Conservation (phyloP, 2,113 vertebrate genomes). For the Mystacornis crossleyi region DNA sequence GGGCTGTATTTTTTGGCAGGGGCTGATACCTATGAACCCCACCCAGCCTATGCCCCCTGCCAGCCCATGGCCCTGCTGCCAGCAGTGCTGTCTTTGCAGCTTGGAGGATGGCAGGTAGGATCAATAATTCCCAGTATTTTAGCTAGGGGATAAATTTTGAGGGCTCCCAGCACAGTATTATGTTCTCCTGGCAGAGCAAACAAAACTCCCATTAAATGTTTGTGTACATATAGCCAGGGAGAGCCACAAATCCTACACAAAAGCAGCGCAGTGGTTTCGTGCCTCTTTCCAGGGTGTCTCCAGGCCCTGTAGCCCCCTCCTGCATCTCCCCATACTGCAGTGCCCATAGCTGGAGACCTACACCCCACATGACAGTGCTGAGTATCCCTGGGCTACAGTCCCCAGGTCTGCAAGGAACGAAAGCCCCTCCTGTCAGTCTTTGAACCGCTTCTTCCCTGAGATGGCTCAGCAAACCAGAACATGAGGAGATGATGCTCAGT, state of each 20-base stretch:
- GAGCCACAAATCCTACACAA: not conserved
- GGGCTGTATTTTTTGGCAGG: not conserved
- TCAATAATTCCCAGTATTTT: not conserved
- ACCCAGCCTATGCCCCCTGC: accelerated
- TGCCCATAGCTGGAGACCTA: not conserved
- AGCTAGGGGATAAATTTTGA: not conserved
- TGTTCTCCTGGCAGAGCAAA: not conserved
- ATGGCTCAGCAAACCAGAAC: not conserved
- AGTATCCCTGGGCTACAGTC: not conserved
- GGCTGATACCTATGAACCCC: not conserved
- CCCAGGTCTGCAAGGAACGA: not conserved
- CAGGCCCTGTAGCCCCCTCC: accelerated
- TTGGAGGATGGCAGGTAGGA: not conserved
- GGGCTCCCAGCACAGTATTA: not conserved
- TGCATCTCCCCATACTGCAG: accelerated
- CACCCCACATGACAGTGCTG: not conserved
- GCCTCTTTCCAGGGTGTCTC: not conserved
- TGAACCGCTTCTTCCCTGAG: not conserved
- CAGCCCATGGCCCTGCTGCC: not conserved
- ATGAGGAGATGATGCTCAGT: not conserved
- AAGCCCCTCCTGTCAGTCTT: not conserved
- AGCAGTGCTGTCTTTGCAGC: not conserved
- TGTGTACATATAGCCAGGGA: not conserved
- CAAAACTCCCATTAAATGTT: not conserved
- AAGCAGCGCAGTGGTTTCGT: not conserved